Evolutionary conservation across 1,140 invertebrate species (phyloP).

Genomic region (Reticulitermes speratus): DNA sequence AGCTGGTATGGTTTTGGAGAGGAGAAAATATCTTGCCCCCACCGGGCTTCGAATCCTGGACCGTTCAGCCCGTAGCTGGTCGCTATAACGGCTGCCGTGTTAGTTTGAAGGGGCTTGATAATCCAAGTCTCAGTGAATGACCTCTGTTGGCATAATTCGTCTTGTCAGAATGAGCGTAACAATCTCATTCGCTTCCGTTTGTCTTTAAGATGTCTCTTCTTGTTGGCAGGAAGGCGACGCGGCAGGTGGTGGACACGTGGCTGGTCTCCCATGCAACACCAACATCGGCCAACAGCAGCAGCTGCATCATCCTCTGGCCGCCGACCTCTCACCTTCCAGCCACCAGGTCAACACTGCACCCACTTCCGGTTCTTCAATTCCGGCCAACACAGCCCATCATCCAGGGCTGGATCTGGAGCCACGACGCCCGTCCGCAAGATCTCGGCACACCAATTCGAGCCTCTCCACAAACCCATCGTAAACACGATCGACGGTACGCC

Average conservation of each 20-base stretch:
- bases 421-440: constrained; percentile 93
- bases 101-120: no score
- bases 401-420: constrained; percentile 68
- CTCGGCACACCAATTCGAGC: constrained; percentile 93
- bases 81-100: no score
- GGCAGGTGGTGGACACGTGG: constrained; percentile 90
- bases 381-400: neutral
- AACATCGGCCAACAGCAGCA: constrained; percentile 56
- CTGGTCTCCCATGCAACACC: constrained; percentile 81
- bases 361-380: constrained; percentile 40
- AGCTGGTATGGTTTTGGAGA: no score
- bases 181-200: no score
- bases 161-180: no score
- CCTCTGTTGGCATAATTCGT: no score
- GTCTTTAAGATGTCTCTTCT: neutral
- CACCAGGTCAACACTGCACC: constrained; percentile 46
- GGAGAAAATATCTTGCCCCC: no score
- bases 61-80: no score
- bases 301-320: constrained; percentile 38
- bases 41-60: no score
- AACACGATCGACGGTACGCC: constrained; percentile 82
- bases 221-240: constrained; percentile 77
- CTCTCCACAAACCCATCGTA: constrained; percentile 86
- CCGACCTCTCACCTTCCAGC: constrained; percentile 61
- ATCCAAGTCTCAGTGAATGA: no score